These are phyloP conservation scores for Drosophila mayaguana DNA, from an alignment of 2,888 invertebrate species.

Conservation along the genomic window DNA sequence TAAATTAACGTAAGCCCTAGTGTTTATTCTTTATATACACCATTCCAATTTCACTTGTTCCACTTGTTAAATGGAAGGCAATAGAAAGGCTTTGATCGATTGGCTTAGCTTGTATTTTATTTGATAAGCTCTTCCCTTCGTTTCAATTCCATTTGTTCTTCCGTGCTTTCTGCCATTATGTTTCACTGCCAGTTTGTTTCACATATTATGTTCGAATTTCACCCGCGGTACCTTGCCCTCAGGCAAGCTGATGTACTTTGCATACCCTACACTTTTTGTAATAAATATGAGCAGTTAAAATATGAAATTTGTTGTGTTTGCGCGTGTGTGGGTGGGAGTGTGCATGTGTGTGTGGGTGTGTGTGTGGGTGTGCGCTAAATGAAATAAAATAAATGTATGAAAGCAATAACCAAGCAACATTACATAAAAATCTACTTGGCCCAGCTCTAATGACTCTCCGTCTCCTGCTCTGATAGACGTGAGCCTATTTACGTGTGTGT, in stretches of 20 bases:
- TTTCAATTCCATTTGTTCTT: background rate
- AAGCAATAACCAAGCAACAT: slow-evolving; percentile 80
- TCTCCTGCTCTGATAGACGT: slow-evolving; percentile 50
- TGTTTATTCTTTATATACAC: too few relatives aligned
- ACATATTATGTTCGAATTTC: background rate
- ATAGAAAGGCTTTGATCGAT: too few relatives aligned
- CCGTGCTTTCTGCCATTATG: too few relatives aligned
- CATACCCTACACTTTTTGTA: slow-evolving; percentile 31
- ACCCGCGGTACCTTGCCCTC: too few relatives aligned
- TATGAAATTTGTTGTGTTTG: slow-evolving; percentile 39
- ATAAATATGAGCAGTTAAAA: slow-evolving; percentile 31
- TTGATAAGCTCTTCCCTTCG: background rate
- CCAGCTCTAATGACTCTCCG: slow-evolving; percentile 71
- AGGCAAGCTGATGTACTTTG: background rate
- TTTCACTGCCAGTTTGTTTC: background rate
- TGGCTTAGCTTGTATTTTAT: too few relatives aligned
- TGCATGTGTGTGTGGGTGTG: slow-evolving; percentile 15
- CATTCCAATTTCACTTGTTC: background rate
- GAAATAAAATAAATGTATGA: slow-evolving; percentile 79
- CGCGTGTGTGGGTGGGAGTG: background rate
- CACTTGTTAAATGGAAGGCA: background rate
- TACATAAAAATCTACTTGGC: slow-evolving; percentile 81
- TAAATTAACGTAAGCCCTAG: too few relatives aligned
- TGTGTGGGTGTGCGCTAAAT: slow-evolving; percentile 56
- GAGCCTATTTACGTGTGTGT: slow-evolving; percentile 69